Base-by-base conservation (phyloP, 2,797 vertebrate species). In the Eospalax fontanierii region DNA sequence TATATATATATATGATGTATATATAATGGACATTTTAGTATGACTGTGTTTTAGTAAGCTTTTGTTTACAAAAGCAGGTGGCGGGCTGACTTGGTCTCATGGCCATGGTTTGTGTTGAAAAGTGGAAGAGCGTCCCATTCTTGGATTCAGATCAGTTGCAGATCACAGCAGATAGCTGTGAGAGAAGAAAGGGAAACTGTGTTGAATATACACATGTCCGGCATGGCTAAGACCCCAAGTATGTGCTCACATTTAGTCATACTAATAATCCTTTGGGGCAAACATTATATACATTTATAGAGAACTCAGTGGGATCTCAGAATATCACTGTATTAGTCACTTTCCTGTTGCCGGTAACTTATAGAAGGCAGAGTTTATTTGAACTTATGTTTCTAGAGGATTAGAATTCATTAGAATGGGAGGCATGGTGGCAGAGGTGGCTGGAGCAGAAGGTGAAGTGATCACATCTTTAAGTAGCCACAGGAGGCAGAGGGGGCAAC, bases 121-220 rank as follows among this genome's bases (percentile, higher is more conserved):
- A 66, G 22, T 19, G 26, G 6, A 73, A 86, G 28, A 61, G 5
- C 16, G 46, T 28, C 6, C 24, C 35, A 89, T 75, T 24, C 10
- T 94, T 70, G 19, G 59, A 65, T 57, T 46, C 26, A 65, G 79
- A 71, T 59, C n/a, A 89, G 78, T 16, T 89, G 68, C n/a, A 71
- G 46, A 79, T 38, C 74, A 90, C 24, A 66, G 57, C 82, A 82
- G 70, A 71, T 82, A 28, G 40, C n/a, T 74, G 10, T 14, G 22
- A 83, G 46, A 61, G 50, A 74, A 50, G 22, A 54, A 79, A 54
- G 19, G 43, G 30, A 63, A 14, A 80, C 50, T 65, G 26, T 70
- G 35, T 33, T 73, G 43, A 84, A 46, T 71, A 63, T 22, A 7
- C 33, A 43, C 75, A 50, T 66, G 14, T 38, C 66, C 40, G 40